These are phyloP conservation scores for Leptatherina wallacei DNA, from an alignment of 2,797 vertebrate species.

Conservation along the genomic window DNA sequence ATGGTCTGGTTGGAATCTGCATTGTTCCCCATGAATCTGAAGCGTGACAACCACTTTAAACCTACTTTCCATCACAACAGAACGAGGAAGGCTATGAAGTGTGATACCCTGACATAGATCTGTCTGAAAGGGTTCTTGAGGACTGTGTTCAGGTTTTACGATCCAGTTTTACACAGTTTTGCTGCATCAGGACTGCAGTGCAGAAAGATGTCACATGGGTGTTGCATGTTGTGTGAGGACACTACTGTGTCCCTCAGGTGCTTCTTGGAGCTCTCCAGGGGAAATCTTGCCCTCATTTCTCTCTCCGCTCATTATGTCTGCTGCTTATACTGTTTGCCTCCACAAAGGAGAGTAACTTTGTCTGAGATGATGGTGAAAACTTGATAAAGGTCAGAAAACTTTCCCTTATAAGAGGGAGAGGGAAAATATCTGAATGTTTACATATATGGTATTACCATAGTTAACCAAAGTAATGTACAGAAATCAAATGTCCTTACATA, in stretches of 20 bases:
- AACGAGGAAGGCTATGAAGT: background rate
- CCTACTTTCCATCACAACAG: background rate
- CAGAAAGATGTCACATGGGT: constrained; percentile 50
- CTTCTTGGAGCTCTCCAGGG: constrained; percentile 33
- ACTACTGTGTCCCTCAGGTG: constrained; percentile 54
- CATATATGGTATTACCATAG: too few species aligned
- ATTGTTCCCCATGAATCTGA: background rate
- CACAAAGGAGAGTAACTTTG: background rate
- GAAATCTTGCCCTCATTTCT: constrained; percentile 60
- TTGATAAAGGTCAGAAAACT: background rate
- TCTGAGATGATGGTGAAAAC: background rate
- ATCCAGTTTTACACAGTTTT: constrained; percentile 18
- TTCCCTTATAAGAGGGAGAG: background rate
- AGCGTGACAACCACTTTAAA: too few species aligned
- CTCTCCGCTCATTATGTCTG: constrained; percentile 42
- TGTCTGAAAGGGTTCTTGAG: constrained; percentile 23
- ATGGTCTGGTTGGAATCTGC: background rate
- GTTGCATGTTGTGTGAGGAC: constrained; percentile 46
- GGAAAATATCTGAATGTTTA: background rate
- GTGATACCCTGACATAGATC: background rate
- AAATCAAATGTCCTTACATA: background rate
- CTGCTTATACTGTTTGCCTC: constrained; percentile 11
- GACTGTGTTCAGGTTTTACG: constrained; percentile 17
- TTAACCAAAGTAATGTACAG: background rate
- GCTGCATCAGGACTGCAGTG: constrained; percentile 42